Conservation (phyloP, 2,888 invertebrate species). For the Linhomoeus sp. region DNA sequence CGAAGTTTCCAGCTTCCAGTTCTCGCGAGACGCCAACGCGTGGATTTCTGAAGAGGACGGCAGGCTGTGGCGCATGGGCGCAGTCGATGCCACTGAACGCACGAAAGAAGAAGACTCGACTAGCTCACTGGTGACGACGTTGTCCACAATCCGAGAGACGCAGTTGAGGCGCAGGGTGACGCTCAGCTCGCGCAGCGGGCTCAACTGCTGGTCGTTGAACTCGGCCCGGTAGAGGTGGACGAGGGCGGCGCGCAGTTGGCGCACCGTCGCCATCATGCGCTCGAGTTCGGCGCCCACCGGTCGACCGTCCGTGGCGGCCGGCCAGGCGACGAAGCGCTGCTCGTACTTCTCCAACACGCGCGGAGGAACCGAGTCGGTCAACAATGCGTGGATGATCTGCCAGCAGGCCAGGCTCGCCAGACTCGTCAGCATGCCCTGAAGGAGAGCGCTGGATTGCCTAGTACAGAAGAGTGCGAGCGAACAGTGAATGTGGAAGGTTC, state of each 20-base stretch:
- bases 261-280: neutral
- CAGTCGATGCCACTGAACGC: too few species aligned
- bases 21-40: slow-evolving; percentile 16
- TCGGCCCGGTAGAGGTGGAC: neutral
- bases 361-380: slow-evolving; percentile 16
- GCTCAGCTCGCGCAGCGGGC: slow-evolving; percentile 21
- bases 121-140: slow-evolving; percentile 1
- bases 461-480: too few species aligned
- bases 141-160: slow-evolving; percentile 15
- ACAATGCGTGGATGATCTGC: slow-evolving; percentile 23
- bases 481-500: too few species aligned
- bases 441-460: too few species aligned
- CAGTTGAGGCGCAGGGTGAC: slow-evolving; percentile 19
- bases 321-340: slow-evolving; percentile 20
- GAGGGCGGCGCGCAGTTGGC: neutral
- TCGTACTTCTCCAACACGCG: slow-evolving; percentile 12
- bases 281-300: neutral
- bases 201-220: slow-evolving; percentile 4
- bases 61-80: too few species aligned
- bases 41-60: slow-evolving; percentile 12
- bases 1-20: slow-evolving; percentile 20
- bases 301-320: too few species aligned
- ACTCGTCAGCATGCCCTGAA: slow-evolving; percentile 23
- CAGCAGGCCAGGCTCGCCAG: slow-evolving; percentile 23
- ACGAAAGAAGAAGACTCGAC: too few species aligned